Base-by-base conservation (phyloP, 2,113 vertebrate genomes). In the Phalacrocorax carbo region DNA sequence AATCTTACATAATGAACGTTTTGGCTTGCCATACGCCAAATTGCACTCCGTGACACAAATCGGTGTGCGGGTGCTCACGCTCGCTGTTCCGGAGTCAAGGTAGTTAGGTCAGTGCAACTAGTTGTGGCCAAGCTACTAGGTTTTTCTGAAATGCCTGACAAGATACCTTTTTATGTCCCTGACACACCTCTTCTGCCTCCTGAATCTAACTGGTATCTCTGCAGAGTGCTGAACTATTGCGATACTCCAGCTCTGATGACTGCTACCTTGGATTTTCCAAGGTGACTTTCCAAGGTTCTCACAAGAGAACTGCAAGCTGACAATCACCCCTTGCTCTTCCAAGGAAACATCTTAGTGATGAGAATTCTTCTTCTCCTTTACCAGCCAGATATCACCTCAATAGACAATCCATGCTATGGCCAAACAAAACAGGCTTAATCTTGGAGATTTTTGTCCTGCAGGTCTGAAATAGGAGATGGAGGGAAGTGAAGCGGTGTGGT, bases 51-150 rank as follows among this genome's bases (percentile, higher is more conserved):
- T 23, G 23, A 12, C 49, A 44, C 4, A 11, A 51, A 14, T 30
- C 19, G 15, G 5, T 13, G 29, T n/a, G 29, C 17, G n/a, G 52
- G 7, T 52, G 49, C 13, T 8, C 18, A 20, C 2, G 0, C 13
- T 70, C 3, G 0, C 54, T 42, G 7, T 29, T 25, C 26, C 17
- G 20, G 21, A 49, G 66, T 22, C 12, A 36, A 22, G 21, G 18
- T 15, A 29, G 36, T 25, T 52, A 40, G 10, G 60, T 65, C 72
- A 61, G 38, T 13, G 15, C 26, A 42, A 38, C 20, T 10, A 11
- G 3, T 49, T 34, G 48, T 69, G 16, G 15, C 27, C 8, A 46
- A 32, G 44, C 51, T 71, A 26, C 42, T 11, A 54, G 34, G 46
- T 20, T 83, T 72, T 72, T 58, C 44, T 60, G n/a, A 66, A 64